Percentiles rank a stretch among this genome's conserved stretches.
phyloP scores from a whole-genome alignment of 2,113 vertebrate genomes.

The Scatophagus argus region DNA sequence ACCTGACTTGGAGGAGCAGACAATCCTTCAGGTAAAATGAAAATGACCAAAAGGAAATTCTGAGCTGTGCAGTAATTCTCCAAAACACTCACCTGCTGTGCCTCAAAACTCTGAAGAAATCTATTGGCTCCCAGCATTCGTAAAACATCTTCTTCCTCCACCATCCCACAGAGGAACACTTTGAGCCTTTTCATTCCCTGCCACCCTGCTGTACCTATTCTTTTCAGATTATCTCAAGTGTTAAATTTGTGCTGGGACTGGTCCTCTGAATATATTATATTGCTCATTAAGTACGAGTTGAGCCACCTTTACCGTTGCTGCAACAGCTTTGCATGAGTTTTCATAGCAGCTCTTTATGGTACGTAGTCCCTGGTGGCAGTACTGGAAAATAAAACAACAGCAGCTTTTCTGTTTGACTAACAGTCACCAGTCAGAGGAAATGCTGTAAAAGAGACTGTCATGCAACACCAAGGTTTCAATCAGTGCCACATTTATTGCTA shows the following conservation, averaged over 20 bases:
- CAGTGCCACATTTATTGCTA: neutral
- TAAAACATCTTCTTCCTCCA: neutral
- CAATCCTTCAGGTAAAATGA: conserved; percentile 1
- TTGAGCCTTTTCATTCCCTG: conserved; percentile 33
- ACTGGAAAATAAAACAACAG: neutral
- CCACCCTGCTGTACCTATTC: conserved; percentile 34
- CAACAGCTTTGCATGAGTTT: conserved; percentile 28
- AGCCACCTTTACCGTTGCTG: conserved; percentile 29
- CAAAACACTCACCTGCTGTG: neutral
- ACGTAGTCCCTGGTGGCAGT: neutral
- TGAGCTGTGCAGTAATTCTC: neutral
- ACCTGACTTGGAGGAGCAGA: neutral
- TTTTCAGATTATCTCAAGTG: conserved; percentile 69
- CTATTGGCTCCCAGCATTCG: neutral
- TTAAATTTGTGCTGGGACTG: conserved; percentile 51
- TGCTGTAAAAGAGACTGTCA: neutral
- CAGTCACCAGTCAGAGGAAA: neutral
- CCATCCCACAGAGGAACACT: conserved; percentile 15
- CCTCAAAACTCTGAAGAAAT: neutral
- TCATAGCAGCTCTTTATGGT: conserved; percentile 24
- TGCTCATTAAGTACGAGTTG: conserved; percentile 55
- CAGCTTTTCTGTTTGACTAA: neutral
- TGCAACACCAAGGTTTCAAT: neutral
- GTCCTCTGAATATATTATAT: conserved; percentile 71
- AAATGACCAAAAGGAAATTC: neutral